Conservation (phyloP, 2,888 invertebrate genomes). For the Epiperipatus broadwayi region DNA sequence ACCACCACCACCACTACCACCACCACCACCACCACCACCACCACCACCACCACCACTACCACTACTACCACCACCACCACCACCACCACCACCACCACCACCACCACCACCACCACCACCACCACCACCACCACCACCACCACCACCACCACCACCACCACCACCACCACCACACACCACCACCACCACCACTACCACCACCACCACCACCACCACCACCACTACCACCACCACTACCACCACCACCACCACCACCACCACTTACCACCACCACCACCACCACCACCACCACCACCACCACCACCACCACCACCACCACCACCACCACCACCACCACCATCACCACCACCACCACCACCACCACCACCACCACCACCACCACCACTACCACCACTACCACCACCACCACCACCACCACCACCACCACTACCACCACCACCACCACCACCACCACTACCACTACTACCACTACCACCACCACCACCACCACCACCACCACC, state of each 20-base stretch:
- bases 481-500: conserved; percentile 4
- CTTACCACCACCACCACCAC: neutral
- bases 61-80: neutral
- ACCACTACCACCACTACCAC: conserved; percentile 1
- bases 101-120: conserved; percentile 3
- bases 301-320: neutral
- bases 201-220: conserved; percentile 1
- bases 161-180: no score
- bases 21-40: neutral
- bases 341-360: conserved; percentile 1
- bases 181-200: neutral
- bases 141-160: neutral
- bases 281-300: neutral
- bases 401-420: conserved; percentile 1
- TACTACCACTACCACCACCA: neutral
- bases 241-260: conserved; percentile 5
- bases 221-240: conserved; percentile 4
- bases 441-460: neutral
- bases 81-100: conserved; percentile 1
- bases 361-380: neutral
- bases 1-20: neutral
- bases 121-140: conserved; percentile 1
- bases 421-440: conserved; percentile 4
- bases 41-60: conserved; percentile 1
- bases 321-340: neutral